phyloP scores from a whole-genome alignment of 2,888 invertebrate genomes.

The Mesochorus sp. region DNA sequence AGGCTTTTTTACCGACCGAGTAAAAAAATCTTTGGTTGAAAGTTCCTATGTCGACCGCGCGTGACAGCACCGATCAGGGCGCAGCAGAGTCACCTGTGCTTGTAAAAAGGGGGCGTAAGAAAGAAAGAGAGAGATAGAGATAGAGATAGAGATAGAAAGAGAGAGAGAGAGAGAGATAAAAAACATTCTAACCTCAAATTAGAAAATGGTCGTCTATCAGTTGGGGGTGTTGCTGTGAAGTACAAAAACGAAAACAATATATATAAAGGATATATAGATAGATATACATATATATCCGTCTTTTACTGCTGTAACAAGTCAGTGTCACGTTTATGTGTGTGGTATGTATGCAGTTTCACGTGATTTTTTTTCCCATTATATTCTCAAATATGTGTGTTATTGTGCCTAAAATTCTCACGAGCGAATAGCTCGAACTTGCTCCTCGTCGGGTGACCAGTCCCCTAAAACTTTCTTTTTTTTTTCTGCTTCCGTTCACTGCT shows the following conservation, averaged over 20 bases:
- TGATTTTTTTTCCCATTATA: slow-evolving; percentile 46
- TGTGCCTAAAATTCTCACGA: slow-evolving; percentile 31
- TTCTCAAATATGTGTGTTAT: slow-evolving; percentile 37
- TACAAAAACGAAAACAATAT: slow-evolving; percentile 66
- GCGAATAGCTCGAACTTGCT: slow-evolving; percentile 32
- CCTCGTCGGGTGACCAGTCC: slow-evolving; percentile 63
- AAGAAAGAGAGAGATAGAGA: slow-evolving; percentile 52
- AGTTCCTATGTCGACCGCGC: neutral
- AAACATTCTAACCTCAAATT: slow-evolving; percentile 67
- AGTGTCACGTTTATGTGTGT: slow-evolving; percentile 55
- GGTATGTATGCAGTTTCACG: slow-evolving; percentile 66
- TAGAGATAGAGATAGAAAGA: slow-evolving; percentile 49
- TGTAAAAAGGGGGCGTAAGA: neutral
- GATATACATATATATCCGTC: too few species aligned
- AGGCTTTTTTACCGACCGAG: neutral
- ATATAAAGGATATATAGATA: slow-evolving; percentile 63
- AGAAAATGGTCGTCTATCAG: slow-evolving; percentile 74
- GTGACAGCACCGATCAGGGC: slow-evolving; percentile 12
- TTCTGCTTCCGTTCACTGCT: slow-evolving; percentile 14
- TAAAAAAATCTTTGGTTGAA: neutral
- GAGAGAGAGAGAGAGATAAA: slow-evolving; percentile 59
- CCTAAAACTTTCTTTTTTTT: slow-evolving; percentile 49
- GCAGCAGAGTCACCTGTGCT: neutral
- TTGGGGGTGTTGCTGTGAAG: slow-evolving; percentile 72
- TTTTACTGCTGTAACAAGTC: slow-evolving; percentile 57